Evolutionary conservation across 2,888 invertebrate genomes (phyloP), one percentile per base, ranked within the genome.

Genomic region (Ptychoptera albimana): DNA sequence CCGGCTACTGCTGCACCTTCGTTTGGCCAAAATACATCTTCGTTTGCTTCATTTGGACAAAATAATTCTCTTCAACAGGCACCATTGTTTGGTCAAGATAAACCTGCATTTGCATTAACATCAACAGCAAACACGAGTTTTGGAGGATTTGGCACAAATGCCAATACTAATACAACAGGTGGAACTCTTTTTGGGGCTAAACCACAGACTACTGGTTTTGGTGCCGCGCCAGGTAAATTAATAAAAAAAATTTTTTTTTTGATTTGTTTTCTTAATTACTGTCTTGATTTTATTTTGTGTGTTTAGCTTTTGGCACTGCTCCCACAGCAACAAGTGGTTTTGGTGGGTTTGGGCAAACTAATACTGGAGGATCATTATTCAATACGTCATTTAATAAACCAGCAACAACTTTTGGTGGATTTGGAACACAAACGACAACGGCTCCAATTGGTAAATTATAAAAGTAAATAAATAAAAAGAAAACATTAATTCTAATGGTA

Each of bases 401-500:
- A 38, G 61, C 64, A 2, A 68, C 69, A 7, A 68, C 74, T 0
- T 79, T 79, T 57, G 75, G 77, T 10, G 58, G 58, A 1, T 76
- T 78, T 53, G 67, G 67, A 2, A 62, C 64, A 11, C 61, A 70
- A 31, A 52, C 58, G 1, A 52, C 62, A 11, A 49, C 57, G 7
- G 52, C 57, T 41, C 57, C 59, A 2, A 8, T 58, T 29, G 57
- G 55, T 10, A 52, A 47, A 5, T 23, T 5, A 23, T 44, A 52
- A 49, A 42, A 16, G 48, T 10, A 45, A 40, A 40, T 47, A 48
- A 35, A 46, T 45, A 11, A 43, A 51, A 15, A 53, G 53, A 1
- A 42, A 50, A 12, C 49, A 49, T 37, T 49, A 5, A 23, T 7
- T 23, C n/a, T n/a, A n/a, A n/a, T n/a, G n/a, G n/a, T 23, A 23